Evolutionary conservation across 2,113 vertebrate species (phyloP).

Genomic region (Desmodus rotundus): DNA sequence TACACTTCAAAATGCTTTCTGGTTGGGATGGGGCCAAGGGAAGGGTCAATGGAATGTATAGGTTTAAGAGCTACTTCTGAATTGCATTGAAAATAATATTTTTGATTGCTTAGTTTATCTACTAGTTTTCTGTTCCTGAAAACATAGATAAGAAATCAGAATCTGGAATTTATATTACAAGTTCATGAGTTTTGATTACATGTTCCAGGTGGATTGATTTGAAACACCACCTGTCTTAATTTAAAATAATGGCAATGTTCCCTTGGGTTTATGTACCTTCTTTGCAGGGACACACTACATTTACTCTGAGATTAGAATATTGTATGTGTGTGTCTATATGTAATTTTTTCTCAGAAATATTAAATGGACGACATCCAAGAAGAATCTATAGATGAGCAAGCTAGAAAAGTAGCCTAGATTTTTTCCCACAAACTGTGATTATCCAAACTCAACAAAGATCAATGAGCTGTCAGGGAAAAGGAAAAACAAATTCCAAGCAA

Average conservation of each 20-base stretch:
- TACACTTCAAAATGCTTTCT: not conserved
- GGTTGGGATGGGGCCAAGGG: not conserved
- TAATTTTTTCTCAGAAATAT: slow-evolving; percentile 41
- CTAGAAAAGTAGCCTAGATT: slow-evolving; percentile 17
- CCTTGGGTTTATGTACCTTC: not conserved
- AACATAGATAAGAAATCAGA: slow-evolving; percentile 39
- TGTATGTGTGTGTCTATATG: not conserved
- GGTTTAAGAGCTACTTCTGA: not conserved
- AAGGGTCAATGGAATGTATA: not conserved
- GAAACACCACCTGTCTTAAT: slow-evolving; percentile 47
- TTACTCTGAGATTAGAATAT: slow-evolving; percentile 14
- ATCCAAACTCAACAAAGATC: slow-evolving; percentile 48
- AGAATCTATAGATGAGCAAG: not conserved
- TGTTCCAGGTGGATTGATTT: slow-evolving; percentile 40
- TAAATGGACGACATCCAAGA: slow-evolving; percentile 57
- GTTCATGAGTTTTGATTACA: not conserved
- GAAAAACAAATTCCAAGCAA: not conserved
- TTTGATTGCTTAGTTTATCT: slow-evolving; percentile 25
- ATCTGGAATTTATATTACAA: slow-evolving; percentile 48
- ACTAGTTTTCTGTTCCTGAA: slow-evolving; percentile 30
- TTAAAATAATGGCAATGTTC: slow-evolving; percentile 42
- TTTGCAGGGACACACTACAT: not conserved
- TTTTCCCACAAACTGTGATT: slow-evolving; percentile 2
- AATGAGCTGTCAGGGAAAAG: slow-evolving; percentile 54
- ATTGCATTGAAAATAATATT: slow-evolving; percentile 13